phyloP scores from a whole-genome alignment of 23 tunicate species.

The Ascidia mentula region DNA sequence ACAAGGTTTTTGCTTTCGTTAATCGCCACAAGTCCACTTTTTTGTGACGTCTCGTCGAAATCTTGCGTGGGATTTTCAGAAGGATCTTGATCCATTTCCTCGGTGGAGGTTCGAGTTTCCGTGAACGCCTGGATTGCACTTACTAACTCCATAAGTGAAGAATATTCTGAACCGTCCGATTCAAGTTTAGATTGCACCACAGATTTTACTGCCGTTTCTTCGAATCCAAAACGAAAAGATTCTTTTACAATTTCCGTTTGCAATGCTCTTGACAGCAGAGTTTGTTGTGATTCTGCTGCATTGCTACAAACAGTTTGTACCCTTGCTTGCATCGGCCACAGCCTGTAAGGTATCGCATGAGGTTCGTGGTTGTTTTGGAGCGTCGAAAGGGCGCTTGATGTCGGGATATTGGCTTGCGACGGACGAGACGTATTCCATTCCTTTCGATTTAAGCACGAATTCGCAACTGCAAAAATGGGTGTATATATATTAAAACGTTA shows the following conservation, averaged over 20 bases:
- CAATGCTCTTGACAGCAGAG: not conserved
- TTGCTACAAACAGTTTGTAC: no score
- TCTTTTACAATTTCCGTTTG: not conserved
- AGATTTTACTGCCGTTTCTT: not conserved
- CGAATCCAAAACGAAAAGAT: not conserved
- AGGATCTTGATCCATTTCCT: not conserved
- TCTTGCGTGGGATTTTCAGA: no score
- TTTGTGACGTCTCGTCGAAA: not conserved
- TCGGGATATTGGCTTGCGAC: slow-evolving; percentile 6
- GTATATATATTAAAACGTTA: not conserved
- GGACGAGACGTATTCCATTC: not conserved
- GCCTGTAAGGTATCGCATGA: not conserved
- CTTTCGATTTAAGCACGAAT: slow-evolving; percentile 12
- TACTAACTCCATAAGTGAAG: slow-evolving; percentile 18
- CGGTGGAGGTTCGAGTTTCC: not conserved
- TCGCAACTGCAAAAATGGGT: slow-evolving; percentile 17
- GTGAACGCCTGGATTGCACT: not conserved
- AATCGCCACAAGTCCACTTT: not conserved
- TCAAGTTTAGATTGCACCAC: not conserved
- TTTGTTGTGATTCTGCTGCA: no score
- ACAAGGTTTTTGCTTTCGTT: no score
- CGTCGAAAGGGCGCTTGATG: not conserved
- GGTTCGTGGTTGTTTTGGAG: not conserved
- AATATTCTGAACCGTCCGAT: not conserved
- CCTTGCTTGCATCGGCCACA: not conserved